Evolutionary conservation across 2,113 vertebrate genomes (phyloP).

Genomic region (Nothoprocta perdicaria): DNA sequence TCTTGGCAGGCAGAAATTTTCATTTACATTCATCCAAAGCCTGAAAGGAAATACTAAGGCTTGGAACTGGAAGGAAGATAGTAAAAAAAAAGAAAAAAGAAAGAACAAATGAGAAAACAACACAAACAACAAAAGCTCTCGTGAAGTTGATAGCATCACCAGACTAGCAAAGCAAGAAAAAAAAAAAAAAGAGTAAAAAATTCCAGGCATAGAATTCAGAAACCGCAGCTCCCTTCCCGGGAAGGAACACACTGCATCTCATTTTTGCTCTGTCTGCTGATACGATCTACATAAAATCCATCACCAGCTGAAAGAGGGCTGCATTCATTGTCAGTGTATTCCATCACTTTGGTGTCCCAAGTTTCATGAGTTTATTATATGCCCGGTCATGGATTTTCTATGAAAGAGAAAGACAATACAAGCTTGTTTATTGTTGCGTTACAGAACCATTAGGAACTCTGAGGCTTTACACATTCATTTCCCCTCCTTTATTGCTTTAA

Average conservation of each 20-base stretch:
- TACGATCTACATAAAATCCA: slow-evolving; percentile 64
- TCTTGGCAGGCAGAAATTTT: slow-evolving; percentile 54
- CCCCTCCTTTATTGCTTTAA: background rate
- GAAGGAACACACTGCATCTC: slow-evolving; percentile 41
- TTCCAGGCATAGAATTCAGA: slow-evolving; percentile 43
- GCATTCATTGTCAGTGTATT: slow-evolving; percentile 19
- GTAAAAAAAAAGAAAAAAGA: background rate
- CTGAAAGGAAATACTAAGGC: slow-evolving; percentile 49
- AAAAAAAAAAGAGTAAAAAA: slow-evolving; percentile 27
- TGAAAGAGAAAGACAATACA: slow-evolving; percentile 13
- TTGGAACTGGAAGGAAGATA: background rate
- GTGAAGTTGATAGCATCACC: slow-evolving; percentile 42
- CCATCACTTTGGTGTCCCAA: background rate
- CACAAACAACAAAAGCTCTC: slow-evolving; percentile 53
- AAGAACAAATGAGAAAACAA: background rate
- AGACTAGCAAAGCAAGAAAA: slow-evolving; percentile 42
- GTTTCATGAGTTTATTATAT: slow-evolving; percentile 32
- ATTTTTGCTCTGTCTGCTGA: slow-evolving; percentile 53
- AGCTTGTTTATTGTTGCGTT: background rate
- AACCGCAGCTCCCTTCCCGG: slow-evolving; percentile 29
- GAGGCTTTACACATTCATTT: background rate
- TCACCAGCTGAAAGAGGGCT: slow-evolving; percentile 41
- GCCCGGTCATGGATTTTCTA: slow-evolving; percentile 11
- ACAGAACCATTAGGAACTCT: background rate
- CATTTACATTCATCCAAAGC: slow-evolving; percentile 66